Conservation (phyloP, 2,888 invertebrate species). For the Sialis fuliginosa region DNA sequence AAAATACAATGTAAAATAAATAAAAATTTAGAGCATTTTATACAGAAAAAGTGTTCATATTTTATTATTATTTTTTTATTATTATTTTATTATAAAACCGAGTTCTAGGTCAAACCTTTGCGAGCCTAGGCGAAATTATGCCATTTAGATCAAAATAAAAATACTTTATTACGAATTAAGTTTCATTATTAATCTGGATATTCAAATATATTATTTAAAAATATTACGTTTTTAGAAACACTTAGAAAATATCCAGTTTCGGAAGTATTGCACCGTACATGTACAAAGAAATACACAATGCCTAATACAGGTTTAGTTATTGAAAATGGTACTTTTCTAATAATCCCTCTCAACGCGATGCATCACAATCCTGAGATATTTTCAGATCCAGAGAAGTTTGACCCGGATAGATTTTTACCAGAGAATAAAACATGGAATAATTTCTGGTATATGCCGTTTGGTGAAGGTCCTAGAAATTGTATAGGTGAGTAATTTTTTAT, state of each 20-base stretch:
- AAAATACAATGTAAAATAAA: background rate
- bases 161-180: no score
- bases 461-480: no score
- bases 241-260: conserved; percentile 27
- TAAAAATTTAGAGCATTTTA: background rate
- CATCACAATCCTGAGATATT: conserved; percentile 25
- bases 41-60: no score
- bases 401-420: conserved; percentile 17
- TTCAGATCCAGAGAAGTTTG: conserved; percentile 24
- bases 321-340: conserved; percentile 20
- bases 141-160: no score
- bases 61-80: no score
- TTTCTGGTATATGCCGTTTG: no score
- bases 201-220: background rate
- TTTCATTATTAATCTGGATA: no score
- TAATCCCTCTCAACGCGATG: conserved; percentile 23
- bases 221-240: conserved; percentile 13
- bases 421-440: no score
- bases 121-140: no score
- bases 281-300: conserved; percentile 20
- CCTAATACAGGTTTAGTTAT: conserved; percentile 17
- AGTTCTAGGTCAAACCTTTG: no score
- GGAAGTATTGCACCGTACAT: conserved; percentile 22
- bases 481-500: no score
- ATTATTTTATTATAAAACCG: no score